Evolutionary conservation across 2,797 vertebrate genomes (phyloP).

Genomic region (Sparus aurata): DNA sequence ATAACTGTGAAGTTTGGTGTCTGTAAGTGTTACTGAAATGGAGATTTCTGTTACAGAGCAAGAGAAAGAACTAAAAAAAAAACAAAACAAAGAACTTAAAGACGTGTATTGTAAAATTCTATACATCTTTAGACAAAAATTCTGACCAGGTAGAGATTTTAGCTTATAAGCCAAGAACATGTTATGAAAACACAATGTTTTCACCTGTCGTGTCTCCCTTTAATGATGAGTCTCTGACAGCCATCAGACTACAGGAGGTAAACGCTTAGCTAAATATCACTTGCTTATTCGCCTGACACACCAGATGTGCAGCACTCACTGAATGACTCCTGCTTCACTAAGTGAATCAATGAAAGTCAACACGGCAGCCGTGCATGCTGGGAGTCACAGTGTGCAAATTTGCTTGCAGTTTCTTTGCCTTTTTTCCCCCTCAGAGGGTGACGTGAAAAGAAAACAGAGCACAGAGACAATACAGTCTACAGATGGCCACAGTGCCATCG

Average conservation of each 20-base stretch:
- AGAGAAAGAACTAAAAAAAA: too few species aligned
- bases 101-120: too few species aligned
- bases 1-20: too few species aligned
- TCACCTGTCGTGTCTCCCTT: not conserved
- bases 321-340: constrained; percentile 44
- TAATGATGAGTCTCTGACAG: constrained; percentile 15
- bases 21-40: too few species aligned
- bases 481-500: constrained; percentile 42
- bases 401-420: constrained; percentile 4
- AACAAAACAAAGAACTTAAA: too few species aligned
- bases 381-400: constrained; percentile 36
- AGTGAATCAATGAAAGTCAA: constrained; percentile 49
- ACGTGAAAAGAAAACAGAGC: constrained; percentile 13
- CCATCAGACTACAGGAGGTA: constrained; percentile 2
- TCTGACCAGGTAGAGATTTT: too few species aligned
- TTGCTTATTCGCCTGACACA: constrained; percentile 6
- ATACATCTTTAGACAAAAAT: too few species aligned
- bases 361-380: constrained; percentile 43
- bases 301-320: constrained; percentile 46
- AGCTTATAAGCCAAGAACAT: too few species aligned
- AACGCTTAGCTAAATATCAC: not conserved
- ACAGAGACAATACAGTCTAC: constrained; percentile 23
- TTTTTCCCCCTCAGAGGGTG: constrained; percentile 1
- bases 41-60: too few species aligned
- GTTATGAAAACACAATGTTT: too few species aligned